phyloP scores from a whole-genome alignment of 1,140 invertebrate genomes.

The Asobara japonica region DNA sequence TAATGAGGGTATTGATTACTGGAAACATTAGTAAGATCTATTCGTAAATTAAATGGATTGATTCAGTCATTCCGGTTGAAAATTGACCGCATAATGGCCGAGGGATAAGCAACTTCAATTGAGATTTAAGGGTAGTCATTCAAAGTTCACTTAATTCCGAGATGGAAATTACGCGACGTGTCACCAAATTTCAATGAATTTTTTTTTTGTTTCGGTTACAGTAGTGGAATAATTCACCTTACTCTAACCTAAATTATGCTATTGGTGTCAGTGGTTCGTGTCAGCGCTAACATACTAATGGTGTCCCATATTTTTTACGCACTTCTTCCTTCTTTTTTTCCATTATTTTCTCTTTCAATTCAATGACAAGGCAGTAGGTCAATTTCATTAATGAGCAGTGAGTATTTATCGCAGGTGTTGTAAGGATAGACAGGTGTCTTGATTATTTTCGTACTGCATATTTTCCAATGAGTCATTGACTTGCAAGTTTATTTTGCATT shows the following conservation, averaged over 20 bases:
- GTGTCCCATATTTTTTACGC: background rate
- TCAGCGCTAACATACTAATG: constrained; percentile 19
- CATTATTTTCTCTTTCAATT: background rate
- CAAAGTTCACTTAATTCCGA: too few relatives aligned
- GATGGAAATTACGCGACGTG: background rate
- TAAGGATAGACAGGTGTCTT: too few relatives aligned
- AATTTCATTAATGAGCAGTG: background rate
- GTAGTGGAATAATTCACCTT: constrained; percentile 11
- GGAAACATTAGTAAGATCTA: too few relatives aligned
- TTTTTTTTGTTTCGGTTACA: background rate
- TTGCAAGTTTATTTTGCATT: too few relatives aligned
- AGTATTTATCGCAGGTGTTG: background rate
- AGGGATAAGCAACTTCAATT: too few relatives aligned
- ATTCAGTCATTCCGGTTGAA: too few relatives aligned
- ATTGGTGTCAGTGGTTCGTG: constrained; percentile 28
- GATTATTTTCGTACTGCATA: too few relatives aligned
- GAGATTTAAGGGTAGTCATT: too few relatives aligned
- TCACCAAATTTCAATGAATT: background rate
- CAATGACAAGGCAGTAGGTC: background rate
- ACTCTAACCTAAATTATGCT: constrained; percentile 19
- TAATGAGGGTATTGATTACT: too few relatives aligned
- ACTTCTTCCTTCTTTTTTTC: background rate
- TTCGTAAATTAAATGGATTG: too few relatives aligned
- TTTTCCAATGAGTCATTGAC: too few relatives aligned
- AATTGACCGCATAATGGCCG: too few relatives aligned